A percentile compares a stretch with the other conserved stretches of the same genome.
These are phyloP conservation scores for Apodemia hepburni DNA, from an alignment of 2,888 invertebrate species.

Conservation along the genomic window DNA sequence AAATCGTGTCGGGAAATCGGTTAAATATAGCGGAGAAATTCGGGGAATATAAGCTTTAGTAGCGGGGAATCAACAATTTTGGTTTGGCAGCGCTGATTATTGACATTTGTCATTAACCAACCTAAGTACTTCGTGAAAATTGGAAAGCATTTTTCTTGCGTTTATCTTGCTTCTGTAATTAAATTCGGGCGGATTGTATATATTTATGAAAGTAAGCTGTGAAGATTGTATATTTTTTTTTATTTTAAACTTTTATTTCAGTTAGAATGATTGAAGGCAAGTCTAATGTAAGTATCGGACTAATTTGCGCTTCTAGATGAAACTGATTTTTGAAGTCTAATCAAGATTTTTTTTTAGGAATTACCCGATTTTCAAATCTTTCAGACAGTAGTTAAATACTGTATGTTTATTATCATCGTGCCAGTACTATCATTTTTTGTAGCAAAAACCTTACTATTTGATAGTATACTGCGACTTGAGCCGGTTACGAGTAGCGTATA, in stretches of 20 bases:
- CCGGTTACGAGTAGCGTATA: slow-evolving; percentile 86
- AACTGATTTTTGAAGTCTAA: slow-evolving; percentile 23
- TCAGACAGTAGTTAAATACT: slow-evolving; percentile 87
- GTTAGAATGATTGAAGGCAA: slow-evolving; percentile 77
- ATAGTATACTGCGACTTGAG: slow-evolving; percentile 79
- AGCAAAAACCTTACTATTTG: slow-evolving; percentile 85
- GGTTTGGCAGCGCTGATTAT: no score
- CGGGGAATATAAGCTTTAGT: no score
- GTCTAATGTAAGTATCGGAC: slow-evolving; percentile 65
- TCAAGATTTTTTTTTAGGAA: slow-evolving; percentile 70
- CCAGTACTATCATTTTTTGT: slow-evolving; percentile 88
- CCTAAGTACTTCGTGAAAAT: not conserved
- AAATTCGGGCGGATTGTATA: not conserved
- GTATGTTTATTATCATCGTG: slow-evolving; percentile 86
- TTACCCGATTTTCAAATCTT: slow-evolving; percentile 86
- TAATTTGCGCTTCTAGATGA: not conserved
- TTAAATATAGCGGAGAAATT: no score
- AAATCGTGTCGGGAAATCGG: no score
- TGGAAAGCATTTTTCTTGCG: not conserved
- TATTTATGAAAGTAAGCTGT: slow-evolving; percentile 37
- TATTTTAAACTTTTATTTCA: slow-evolving; percentile 44
- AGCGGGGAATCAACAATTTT: no score
- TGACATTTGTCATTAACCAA: no score
- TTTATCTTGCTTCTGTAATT: slow-evolving; percentile 2
- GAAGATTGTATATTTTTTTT: slow-evolving; percentile 32